Evolutionary conservation across 2,888 invertebrate species (phyloP).

Genomic region (Microctonus brassicae): DNA sequence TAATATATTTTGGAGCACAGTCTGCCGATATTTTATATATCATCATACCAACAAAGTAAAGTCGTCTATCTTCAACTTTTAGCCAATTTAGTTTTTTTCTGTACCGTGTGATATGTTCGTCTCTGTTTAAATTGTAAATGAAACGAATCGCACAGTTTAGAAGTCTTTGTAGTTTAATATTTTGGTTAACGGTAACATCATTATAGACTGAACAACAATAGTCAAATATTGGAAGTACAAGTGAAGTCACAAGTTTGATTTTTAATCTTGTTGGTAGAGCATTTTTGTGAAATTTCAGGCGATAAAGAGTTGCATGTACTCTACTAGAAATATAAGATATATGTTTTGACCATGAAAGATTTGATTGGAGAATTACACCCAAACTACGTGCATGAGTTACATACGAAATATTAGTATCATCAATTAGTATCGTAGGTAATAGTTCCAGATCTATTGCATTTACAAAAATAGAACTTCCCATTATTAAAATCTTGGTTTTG

Average conservation of each 20-base stretch:
- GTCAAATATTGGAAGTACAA: neutral
- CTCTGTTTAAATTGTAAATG: no score
- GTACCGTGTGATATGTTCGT: no score
- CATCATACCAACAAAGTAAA: no score
- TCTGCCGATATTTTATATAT: no score
- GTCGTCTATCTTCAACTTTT: no score
- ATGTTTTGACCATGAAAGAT: neutral
- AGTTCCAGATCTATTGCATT: neutral
- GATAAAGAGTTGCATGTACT: neutral
- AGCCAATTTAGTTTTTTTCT: no score
- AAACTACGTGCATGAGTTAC: no score
- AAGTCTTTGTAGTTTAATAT: neutral
- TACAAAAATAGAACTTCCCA: conserved; percentile 16
- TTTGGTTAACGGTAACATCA: neutral
- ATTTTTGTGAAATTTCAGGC: neutral
- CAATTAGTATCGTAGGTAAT: neutral
- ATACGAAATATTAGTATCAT: neutral
- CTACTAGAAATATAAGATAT: neutral
- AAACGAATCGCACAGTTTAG: neutral
- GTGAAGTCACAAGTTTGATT: neutral
- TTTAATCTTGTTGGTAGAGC: neutral
- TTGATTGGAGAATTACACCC: neutral
- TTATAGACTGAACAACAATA: neutral
- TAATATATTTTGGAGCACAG: no score
- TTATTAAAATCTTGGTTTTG: no score